These are phyloP conservation scores for Drosophila paramelanica DNA, from an alignment of 2,888 invertebrate genomes.

Conservation along the genomic window DNA sequence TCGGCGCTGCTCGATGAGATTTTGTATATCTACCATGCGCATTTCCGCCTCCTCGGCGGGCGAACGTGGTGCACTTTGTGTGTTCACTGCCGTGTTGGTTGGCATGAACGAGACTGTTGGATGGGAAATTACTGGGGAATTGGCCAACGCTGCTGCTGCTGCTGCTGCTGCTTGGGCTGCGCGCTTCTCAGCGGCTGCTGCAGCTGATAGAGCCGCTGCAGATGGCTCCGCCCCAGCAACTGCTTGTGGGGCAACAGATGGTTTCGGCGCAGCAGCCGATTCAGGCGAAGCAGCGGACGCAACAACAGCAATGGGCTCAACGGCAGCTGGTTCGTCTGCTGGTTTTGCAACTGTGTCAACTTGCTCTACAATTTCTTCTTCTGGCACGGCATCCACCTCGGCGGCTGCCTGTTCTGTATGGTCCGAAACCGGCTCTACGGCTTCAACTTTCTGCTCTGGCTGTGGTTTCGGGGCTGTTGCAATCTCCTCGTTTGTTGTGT, in stretches of 20 bases:
- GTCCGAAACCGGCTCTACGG: neutral
- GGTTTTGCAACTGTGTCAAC: neutral
- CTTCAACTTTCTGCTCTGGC: neutral
- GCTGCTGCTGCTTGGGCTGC: slow-evolving; percentile 2
- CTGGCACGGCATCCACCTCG: neutral
- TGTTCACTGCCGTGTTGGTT: neutral
- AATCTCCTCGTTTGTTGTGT: neutral
- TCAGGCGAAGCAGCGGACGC: neutral
- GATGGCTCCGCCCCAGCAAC: slow-evolving; percentile 3
- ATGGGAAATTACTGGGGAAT: slow-evolving; percentile 25
- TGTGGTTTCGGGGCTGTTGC: neutral
- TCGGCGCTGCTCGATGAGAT: slow-evolving; percentile 87
- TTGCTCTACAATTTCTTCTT: neutral
- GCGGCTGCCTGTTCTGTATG: neutral
- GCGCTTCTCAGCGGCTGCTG: slow-evolving; percentile 40
- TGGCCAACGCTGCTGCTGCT: neutral
- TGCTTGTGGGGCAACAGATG: neutral
- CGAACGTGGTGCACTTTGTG: neutral
- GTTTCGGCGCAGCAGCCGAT: neutral
- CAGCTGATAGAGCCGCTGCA: slow-evolving; percentile 22
- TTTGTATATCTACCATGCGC: slow-evolving; percentile 55
- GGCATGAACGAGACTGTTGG: slow-evolving; percentile 16
- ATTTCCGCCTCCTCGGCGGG: slow-evolving; percentile 18
- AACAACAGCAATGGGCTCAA: neutral
- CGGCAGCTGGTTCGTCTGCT: neutral